These are phyloP conservation scores for Petaurus breviceps DNA, from an alignment of 2,113 vertebrate genomes.

Conservation along the genomic window DNA sequence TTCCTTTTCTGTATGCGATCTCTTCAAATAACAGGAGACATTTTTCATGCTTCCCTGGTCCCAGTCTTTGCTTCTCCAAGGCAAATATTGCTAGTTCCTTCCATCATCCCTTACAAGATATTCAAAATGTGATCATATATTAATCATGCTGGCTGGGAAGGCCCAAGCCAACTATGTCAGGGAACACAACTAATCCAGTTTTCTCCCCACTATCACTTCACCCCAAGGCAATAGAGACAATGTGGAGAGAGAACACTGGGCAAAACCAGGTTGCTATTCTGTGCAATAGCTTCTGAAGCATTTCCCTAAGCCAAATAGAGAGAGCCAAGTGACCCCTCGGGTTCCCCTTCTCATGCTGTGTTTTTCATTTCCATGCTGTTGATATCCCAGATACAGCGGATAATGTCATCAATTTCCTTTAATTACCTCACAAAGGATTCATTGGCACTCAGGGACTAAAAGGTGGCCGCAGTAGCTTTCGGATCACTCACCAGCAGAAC, in stretches of 20 bases:
- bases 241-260: not conserved
- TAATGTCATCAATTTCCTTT: conserved; percentile 79
- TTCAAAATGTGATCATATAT: not conserved
- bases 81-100: not conserved
- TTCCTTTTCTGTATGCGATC: not conserved
- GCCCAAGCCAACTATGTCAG: not conserved
- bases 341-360: not conserved
- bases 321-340: not conserved
- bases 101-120: not conserved
- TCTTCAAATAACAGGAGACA: not conserved
- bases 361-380: conserved; percentile 61
- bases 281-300: not conserved
- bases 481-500: conserved; percentile 80
- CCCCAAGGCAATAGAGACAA: not conserved
- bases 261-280: not conserved
- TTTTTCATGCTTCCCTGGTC: not conserved
- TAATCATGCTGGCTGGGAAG: not conserved
- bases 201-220: not conserved
- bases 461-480: conserved; percentile 76
- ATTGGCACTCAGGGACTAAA: conserved; percentile 78
- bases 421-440: conserved; percentile 77
- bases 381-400: conserved; percentile 73
- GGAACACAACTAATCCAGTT: not conserved
- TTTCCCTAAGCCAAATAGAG: conserved; percentile 11
- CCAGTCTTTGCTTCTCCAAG: not conserved